phyloP scores from a whole-genome alignment of 1,140 invertebrate genomes.

The Piezodorus guildinii region DNA sequence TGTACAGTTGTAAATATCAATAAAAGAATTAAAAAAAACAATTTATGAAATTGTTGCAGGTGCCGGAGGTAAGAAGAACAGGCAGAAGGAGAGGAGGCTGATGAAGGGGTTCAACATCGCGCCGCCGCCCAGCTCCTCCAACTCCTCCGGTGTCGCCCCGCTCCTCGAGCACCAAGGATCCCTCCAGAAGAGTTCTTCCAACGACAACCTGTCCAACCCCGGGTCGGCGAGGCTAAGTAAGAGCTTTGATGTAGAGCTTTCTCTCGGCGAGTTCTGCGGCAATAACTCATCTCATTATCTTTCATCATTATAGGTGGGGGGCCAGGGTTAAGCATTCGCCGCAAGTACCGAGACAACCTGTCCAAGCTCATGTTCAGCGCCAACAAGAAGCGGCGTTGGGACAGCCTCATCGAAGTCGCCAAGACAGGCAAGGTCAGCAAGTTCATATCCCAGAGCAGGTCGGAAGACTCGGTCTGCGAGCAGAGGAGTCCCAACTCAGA shows the following conservation, averaged over 20 bases:
- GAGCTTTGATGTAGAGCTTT: not conserved
- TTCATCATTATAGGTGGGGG: not conserved
- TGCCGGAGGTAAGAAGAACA: conserved; percentile 82
- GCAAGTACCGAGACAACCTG: conserved; percentile 21
- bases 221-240: conserved; percentile 36
- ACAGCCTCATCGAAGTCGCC: conserved; percentile 74
- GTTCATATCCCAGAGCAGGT: conserved; percentile 58
- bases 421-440: conserved; percentile 60
- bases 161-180: conserved; percentile 64
- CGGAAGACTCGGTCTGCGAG: conserved; percentile 68
- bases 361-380: conserved; percentile 24
- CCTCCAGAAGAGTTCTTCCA: conserved; percentile 37
- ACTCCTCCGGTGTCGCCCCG: conserved; percentile 33
- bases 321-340: conserved; percentile 3
- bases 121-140: conserved; percentile 39
- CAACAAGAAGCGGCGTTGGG: conserved; percentile 41
- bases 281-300: no score
- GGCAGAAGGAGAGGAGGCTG: conserved; percentile 78
- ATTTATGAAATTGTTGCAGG: conserved; percentile 37
- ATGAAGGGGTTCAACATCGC: conserved; percentile 92
- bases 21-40: no score
- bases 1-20: no score
- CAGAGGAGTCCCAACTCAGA: conserved; percentile 25
- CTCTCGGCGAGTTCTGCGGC: not conserved
- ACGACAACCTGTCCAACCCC: conserved; percentile 26